Percentiles rank a stretch among this genome's conserved stretches.
Conservation (phyloP, 2,888 invertebrate species). For the Pseudococcus jackbeardsleyi region DNA sequence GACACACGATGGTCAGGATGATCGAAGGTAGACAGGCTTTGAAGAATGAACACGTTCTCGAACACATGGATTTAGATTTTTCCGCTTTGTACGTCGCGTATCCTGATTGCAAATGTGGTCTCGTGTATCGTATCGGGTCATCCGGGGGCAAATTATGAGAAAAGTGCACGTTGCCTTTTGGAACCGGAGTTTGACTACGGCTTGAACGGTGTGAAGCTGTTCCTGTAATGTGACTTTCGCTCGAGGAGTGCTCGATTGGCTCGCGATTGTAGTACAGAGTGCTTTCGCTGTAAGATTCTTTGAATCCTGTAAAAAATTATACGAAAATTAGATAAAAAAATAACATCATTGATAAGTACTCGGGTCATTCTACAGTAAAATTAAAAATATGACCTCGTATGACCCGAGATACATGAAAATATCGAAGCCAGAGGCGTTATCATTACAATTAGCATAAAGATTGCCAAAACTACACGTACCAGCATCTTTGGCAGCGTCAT, state of each 20-base stretch:
- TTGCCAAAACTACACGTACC: constrained; percentile 52
- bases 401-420: neutral
- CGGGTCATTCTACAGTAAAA: neutral
- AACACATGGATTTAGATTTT: constrained; percentile 29
- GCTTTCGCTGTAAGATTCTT: constrained; percentile 69
- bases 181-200: constrained; percentile 72
- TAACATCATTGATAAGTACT: neutral
- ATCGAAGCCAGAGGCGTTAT: neutral
- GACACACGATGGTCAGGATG: constrained; percentile 79
- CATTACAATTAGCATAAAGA: neutral
- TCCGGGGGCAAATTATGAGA: constrained; percentile 26
- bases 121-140: neutral
- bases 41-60: constrained; percentile 70
- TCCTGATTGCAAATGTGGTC: neutral
- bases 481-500: constrained; percentile 49
- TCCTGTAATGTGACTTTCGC: constrained; percentile 72
- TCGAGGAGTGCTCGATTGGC: constrained; percentile 84
- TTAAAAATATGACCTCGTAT: neutral
- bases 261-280: constrained; percentile 82
- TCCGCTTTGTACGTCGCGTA: constrained; percentile 8
- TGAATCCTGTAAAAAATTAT: constrained; percentile 68
- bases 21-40: constrained; percentile 82
- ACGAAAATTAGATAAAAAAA: neutral
- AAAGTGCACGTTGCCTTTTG: constrained; percentile 65
- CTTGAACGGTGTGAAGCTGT: constrained; percentile 72